Conservation (phyloP, 2,888 invertebrate genomes). For the Coelopa pilipes region DNA sequence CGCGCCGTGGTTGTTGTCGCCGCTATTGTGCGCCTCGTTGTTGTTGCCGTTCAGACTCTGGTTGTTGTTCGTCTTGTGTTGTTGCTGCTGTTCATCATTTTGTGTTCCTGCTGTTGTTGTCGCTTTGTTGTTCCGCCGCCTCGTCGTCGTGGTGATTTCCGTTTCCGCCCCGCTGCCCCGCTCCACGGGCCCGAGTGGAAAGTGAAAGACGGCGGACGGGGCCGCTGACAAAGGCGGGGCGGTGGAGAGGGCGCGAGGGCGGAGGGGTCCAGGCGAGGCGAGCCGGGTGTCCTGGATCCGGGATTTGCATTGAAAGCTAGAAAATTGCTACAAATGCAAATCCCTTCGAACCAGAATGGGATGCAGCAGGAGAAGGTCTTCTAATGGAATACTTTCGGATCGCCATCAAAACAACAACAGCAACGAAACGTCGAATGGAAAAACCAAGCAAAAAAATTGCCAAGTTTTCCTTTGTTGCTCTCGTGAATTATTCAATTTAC, state of each 20-base stretch:
- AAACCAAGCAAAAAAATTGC: no score
- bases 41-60: background rate
- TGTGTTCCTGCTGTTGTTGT: background rate
- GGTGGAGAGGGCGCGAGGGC: background rate
- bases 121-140: background rate
- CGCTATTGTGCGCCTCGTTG: background rate
- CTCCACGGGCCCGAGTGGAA: background rate
- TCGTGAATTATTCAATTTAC: background rate
- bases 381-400: no score
- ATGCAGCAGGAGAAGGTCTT: background rate
- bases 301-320: background rate
- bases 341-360: background rate
- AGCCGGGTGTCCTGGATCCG: background rate
- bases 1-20: background rate
- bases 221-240: background rate
- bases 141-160: constrained; percentile 26
- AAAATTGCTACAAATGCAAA: no score
- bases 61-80: background rate
- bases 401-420: no score
- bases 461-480: no score
- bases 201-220: background rate
- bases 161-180: constrained; percentile 6
- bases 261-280: background rate
- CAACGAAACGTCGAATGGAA: no score
- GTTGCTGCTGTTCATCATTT: background rate